phyloP scores from a whole-genome alignment of 64 coral and sea anemone species.

The Actinia equina region DNA sequence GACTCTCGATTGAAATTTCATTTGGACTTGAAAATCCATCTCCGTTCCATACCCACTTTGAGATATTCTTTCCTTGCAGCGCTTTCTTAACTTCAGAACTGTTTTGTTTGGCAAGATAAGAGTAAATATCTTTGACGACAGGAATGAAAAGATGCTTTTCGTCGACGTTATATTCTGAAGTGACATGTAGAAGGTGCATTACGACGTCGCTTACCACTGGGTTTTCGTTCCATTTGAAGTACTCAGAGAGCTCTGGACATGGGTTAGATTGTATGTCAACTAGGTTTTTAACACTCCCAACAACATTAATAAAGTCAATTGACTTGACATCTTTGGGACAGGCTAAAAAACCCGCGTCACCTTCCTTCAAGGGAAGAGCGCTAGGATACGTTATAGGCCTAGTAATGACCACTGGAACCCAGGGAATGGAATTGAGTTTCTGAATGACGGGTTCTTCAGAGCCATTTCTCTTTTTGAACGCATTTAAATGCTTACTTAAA shows the following conservation, averaged over 20 bases:
- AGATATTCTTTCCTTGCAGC: background rate
- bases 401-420: slow-evolving; percentile 23
- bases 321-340: slow-evolving; percentile 30
- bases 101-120: slow-evolving; percentile 14
- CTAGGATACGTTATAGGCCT: slow-evolving; percentile 36
- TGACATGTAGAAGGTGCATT: slow-evolving; percentile 38
- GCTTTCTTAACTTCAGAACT: background rate
- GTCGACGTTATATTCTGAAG: slow-evolving; percentile 19
- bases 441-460: background rate
- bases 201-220: slow-evolving; percentile 41
- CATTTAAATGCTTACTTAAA: slow-evolving; percentile 10
- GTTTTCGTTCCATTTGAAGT: slow-evolving; percentile 55
- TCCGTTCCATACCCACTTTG: slow-evolving; percentile 76
- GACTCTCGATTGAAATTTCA: slow-evolving; percentile 19
- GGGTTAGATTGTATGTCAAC: slow-evolving; percentile 11
- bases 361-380: slow-evolving; percentile 9
- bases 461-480: background rate
- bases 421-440: slow-evolving; percentile 21
- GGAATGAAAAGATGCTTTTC: slow-evolving; percentile 39
- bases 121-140: slow-evolving; percentile 63
- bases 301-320: slow-evolving; percentile 16
- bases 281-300: slow-evolving; percentile 58
- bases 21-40: slow-evolving; percentile 65
- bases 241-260: background rate
- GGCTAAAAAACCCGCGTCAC: background rate